Conservation (phyloP, 1,140 invertebrate genomes). For the Eueides isabella region DNA sequence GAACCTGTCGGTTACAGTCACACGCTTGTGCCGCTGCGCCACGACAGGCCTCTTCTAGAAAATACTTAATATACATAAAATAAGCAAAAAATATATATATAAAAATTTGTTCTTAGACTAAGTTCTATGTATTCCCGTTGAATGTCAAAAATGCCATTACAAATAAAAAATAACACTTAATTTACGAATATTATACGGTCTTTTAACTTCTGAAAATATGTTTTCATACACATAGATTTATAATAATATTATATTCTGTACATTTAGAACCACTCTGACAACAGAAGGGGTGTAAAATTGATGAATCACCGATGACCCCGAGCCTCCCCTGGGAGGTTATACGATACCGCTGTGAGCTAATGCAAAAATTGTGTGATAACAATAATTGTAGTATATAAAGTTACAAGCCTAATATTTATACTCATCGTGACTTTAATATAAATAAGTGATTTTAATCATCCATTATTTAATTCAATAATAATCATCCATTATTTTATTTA, state of each 20-base stretch:
- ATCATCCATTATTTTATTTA: no score
- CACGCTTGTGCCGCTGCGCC: no score
- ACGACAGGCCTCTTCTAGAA: no score
- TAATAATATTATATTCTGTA: conserved; percentile 5
- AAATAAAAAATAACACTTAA: no score
- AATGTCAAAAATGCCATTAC: no score
- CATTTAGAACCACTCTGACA: conserved; percentile 11
- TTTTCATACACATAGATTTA: not conserved
- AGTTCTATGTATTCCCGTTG: no score
- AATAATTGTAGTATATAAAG: conserved; percentile 9
- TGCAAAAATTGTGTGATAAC: conserved; percentile 35
- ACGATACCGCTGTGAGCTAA: conserved; percentile 31
- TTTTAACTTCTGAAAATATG: not conserved
- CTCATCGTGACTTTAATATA: not conserved
- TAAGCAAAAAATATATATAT: no score
- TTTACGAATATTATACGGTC: no score
- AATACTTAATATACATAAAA: no score
- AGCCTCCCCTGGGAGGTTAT: conserved; percentile 25
- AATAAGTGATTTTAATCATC: not conserved
- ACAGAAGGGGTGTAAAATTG: conserved; percentile 33
- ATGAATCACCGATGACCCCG: conserved; percentile 40
- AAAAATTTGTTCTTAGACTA: no score
- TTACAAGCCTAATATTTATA: not conserved
- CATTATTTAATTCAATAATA: no score
- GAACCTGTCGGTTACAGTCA: no score